These are phyloP conservation scores for Polyommatus iphigenia DNA, from an alignment of 2,888 invertebrate species.

Conservation along the genomic window DNA sequence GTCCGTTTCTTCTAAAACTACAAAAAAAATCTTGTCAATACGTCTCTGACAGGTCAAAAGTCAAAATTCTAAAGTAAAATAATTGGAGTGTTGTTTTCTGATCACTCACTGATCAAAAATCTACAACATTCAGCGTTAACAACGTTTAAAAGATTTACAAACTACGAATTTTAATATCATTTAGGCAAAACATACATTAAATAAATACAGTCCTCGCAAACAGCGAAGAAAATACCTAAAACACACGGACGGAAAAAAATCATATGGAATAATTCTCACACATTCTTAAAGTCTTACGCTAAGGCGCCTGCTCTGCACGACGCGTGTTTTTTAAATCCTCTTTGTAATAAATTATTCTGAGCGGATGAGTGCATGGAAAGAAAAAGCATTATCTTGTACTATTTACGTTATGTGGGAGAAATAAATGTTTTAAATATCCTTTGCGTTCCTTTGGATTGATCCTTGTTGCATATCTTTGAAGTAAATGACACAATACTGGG, in stretches of 20 bases:
- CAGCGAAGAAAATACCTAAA: not conserved
- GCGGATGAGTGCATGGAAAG: slow-evolving; percentile 59
- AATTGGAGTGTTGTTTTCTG: too few species aligned
- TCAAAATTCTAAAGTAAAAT: too few species aligned
- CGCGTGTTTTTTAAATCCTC: slow-evolving; percentile 75
- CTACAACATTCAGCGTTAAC: too few species aligned
- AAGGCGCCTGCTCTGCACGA: slow-evolving; percentile 64
- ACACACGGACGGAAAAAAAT: slow-evolving; percentile 36
- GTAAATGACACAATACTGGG: not conserved
- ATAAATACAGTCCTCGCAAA: not conserved
- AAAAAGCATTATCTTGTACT: slow-evolving; percentile 53
- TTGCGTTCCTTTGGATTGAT: not conserved
- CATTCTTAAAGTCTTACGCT: slow-evolving; percentile 61
- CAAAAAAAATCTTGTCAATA: too few species aligned
- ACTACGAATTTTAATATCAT: not conserved
- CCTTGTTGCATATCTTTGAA: not conserved
- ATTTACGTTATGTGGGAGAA: slow-evolving; percentile 39
- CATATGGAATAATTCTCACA: slow-evolving; percentile 72
- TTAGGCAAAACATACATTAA: not conserved
- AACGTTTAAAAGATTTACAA: too few species aligned
- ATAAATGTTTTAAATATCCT: slow-evolving; percentile 32
- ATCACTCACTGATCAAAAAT: too few species aligned
- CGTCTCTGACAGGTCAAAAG: too few species aligned
- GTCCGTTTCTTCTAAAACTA: too few species aligned
- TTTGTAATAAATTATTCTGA: slow-evolving; percentile 72